phyloP scores from a whole-genome alignment of 1,140 invertebrate genomes.

The Bombus superbus region DNA sequence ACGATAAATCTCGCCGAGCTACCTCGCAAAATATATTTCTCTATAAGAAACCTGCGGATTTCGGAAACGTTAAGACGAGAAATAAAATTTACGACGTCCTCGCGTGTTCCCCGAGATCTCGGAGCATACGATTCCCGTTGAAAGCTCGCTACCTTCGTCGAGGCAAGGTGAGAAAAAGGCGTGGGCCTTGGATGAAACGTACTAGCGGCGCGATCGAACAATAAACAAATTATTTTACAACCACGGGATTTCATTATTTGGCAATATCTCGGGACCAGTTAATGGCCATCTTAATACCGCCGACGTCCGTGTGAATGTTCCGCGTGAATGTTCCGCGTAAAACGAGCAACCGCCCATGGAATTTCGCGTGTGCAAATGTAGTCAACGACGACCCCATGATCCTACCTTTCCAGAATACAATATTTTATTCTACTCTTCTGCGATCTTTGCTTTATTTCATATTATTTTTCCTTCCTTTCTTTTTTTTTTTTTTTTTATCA shows the following conservation, averaged over 20 bases:
- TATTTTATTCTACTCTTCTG: not conserved
- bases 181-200: not conserved
- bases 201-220: slow-evolving; percentile 52
- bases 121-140: not conserved
- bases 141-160: too few relatives aligned
- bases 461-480: not conserved
- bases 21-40: not conserved
- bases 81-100: slow-evolving; percentile 3
- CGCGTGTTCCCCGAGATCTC: not conserved
- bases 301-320: not conserved
- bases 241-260: slow-evolving; percentile 73
- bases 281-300: slow-evolving; percentile 50
- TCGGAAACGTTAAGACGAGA: not conserved
- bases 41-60: not conserved
- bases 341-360: slow-evolving; percentile 35
- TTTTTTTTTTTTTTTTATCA: too few relatives aligned
- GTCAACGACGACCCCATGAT: not conserved
- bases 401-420: not conserved
- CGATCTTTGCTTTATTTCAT: slow-evolving; percentile 27
- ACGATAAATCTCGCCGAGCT: not conserved
- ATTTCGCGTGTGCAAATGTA: slow-evolving; percentile 41
- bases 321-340: slow-evolving; percentile 15
- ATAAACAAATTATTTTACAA: slow-evolving; percentile 77
- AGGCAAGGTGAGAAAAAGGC: not conserved
- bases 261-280: slow-evolving; percentile 66